Evolutionary conservation across 2,113 vertebrate species (phyloP).

Genomic region (Alces alces): DNA sequence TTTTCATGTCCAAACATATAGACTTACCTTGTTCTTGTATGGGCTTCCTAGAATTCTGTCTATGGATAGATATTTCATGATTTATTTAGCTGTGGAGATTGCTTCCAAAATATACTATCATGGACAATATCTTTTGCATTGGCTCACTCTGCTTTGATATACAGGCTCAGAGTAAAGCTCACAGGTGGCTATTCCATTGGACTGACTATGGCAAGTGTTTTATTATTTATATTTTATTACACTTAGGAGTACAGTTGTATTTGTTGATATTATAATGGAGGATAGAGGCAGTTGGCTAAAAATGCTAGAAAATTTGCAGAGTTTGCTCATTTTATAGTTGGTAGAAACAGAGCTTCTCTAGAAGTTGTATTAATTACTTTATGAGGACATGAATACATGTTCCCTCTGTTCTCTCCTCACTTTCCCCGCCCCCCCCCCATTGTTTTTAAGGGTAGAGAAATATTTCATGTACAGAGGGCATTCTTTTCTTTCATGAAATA

Average conservation of each 20-base stretch:
- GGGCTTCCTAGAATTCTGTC: background rate
- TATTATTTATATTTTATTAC: conserved; percentile 4
- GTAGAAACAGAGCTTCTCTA: background rate
- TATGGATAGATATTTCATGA: background rate
- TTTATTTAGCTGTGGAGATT: background rate
- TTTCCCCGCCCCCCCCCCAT: background rate
- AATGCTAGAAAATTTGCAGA: background rate
- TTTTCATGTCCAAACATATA: background rate
- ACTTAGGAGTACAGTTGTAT: background rate
- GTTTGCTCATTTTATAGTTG: background rate
- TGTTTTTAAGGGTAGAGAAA: background rate
- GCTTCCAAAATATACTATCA: background rate
- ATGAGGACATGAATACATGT: background rate
- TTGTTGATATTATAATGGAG: background rate
- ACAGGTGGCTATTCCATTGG: background rate
- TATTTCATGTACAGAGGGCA: background rate
- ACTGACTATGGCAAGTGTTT: background rate
- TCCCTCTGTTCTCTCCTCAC: background rate
- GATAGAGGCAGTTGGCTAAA: background rate
- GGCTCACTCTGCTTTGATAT: background rate
- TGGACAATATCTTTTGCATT: background rate
- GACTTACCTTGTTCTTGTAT: background rate
- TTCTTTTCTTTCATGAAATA: background rate
- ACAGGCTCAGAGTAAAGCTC: background rate
- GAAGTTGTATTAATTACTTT: background rate